phyloP scores from a whole-genome alignment of 2,797 vertebrate species.

The Schizopygopsis malacanthus region DNA sequence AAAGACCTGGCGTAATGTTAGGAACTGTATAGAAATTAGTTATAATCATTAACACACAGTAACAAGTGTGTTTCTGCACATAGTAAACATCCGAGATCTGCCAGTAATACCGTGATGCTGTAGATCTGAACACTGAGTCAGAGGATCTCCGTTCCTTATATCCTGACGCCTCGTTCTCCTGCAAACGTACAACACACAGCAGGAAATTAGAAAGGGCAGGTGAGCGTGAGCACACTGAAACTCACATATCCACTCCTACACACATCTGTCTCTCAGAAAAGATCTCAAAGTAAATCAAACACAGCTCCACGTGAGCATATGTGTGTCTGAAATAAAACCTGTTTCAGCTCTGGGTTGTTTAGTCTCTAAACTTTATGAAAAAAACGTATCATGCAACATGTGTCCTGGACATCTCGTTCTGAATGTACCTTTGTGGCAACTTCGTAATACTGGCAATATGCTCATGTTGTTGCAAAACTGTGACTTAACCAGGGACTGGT shows the following conservation, averaged over 20 bases:
- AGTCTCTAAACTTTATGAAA: slow-evolving; percentile 45
- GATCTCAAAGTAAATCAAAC: slow-evolving; percentile 34
- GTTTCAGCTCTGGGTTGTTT: slow-evolving; percentile 40
- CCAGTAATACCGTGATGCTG: slow-evolving; percentile 87
- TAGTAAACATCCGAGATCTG: not conserved
- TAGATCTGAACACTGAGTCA: slow-evolving; percentile 96
- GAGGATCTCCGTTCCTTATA: slow-evolving; percentile 95
- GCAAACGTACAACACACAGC: slow-evolving; percentile 66
- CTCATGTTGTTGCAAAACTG: not conserved
- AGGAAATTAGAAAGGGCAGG: slow-evolving; percentile 49
- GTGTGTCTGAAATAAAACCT: slow-evolving; percentile 36
- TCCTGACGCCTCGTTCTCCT: slow-evolving; percentile 97
- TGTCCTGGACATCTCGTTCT: slow-evolving; percentile 54
- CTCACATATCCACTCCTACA: slow-evolving; percentile 43
- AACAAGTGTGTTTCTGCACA: not conserved
- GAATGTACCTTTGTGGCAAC: slow-evolving; percentile 51
- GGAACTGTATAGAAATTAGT: not conserved
- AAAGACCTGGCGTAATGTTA: not conserved
- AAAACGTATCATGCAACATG: slow-evolving; percentile 45
- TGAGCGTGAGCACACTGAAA: slow-evolving; percentile 17
- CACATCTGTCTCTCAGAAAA: slow-evolving; percentile 27
- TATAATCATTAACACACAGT: slow-evolving; percentile 3
- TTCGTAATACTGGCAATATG: slow-evolving; percentile 36
- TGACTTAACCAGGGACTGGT: not conserved
- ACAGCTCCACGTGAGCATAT: slow-evolving; percentile 41